Percentiles rank a stretch among this genome's conserved stretches.
Evolutionary conservation across 2,797 vertebrate species (phyloP).

Genomic region (Threskiornis aethiopicus): DNA sequence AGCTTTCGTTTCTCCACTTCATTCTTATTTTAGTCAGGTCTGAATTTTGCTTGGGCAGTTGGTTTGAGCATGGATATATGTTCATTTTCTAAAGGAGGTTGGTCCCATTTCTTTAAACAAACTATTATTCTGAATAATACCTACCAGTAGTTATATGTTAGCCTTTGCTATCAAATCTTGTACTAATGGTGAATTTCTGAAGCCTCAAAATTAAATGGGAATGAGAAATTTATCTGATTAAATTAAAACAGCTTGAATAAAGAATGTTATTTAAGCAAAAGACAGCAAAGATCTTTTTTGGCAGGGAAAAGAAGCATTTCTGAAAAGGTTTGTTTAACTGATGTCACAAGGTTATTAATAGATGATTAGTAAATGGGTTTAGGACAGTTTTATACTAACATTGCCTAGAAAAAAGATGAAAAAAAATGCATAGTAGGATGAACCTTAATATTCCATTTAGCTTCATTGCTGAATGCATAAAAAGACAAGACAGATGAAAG

Average conservation of each 20-base stretch:
- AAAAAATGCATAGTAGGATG: not conserved
- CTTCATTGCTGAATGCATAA: not conserved
- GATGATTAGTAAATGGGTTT: not conserved
- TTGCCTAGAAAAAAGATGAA: not conserved
- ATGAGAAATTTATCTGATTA: slow-evolving; percentile 1
- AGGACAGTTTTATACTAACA: not conserved
- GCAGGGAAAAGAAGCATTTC: not conserved
- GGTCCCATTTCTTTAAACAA: not conserved
- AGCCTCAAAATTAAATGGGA: not conserved
- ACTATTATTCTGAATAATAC: not conserved
- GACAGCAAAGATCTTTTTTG: not conserved
- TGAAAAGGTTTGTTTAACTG: not conserved
- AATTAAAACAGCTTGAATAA: not conserved
- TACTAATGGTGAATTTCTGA: not conserved
- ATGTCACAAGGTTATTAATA: not conserved
- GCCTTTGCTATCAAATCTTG: not conserved
- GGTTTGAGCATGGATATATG: not conserved
- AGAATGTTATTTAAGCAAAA: not conserved
- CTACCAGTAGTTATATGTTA: not conserved
- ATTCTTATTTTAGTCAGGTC: not conserved
- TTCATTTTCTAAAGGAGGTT: not conserved
- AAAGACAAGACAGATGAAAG: not conserved
- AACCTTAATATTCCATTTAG: not conserved
- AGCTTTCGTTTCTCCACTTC: not conserved
- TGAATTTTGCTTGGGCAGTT: not conserved